phyloP scores from a whole-genome alignment of 2,888 invertebrate species.

The Drymonia ruficornis region DNA sequence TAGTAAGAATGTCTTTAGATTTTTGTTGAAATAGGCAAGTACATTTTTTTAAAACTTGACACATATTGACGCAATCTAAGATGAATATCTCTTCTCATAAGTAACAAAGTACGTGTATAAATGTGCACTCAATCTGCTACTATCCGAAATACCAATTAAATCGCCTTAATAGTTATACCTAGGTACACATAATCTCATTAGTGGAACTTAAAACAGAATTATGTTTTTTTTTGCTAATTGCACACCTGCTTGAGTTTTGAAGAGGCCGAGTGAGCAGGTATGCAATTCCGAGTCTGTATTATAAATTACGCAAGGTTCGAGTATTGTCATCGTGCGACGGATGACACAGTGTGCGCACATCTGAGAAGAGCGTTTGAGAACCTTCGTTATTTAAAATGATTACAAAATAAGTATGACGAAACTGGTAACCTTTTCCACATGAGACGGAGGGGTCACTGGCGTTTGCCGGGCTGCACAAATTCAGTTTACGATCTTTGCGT shows the following conservation, averaged over 20 bases:
- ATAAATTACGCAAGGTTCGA: constrained; percentile 31
- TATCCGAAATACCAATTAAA: too few relatives aligned
- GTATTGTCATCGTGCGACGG: constrained; percentile 41
- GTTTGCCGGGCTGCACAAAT: constrained; percentile 28
- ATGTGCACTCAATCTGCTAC: too few relatives aligned
- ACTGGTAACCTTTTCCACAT: constrained; percentile 51
- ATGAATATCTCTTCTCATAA: too few relatives aligned
- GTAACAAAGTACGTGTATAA: too few relatives aligned
- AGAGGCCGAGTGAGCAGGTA: constrained; percentile 25
- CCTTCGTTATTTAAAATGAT: constrained; percentile 59
- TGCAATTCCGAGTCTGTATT: constrained; percentile 26
- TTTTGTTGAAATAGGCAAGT: too few relatives aligned
- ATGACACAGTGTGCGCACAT: constrained; percentile 23
- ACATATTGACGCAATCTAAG: too few relatives aligned
- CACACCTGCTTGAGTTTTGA: constrained; percentile 20
- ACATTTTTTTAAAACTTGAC: too few relatives aligned
- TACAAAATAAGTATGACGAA: constrained; percentile 55
- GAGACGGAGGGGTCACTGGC: constrained; percentile 33
- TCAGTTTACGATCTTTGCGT: constrained; percentile 30
- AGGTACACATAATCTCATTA: constrained; percentile 8
- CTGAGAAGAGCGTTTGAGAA: constrained; percentile 46
- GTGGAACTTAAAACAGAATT: constrained; percentile 8
- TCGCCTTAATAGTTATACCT: too few relatives aligned
- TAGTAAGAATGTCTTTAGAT: too few relatives aligned
- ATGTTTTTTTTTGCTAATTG: constrained; percentile 26